Evolutionary conservation across 2,888 invertebrate genomes (phyloP), one percentile per base, ranked within the genome.

Genomic region (Agrenia bidenticulata): DNA sequence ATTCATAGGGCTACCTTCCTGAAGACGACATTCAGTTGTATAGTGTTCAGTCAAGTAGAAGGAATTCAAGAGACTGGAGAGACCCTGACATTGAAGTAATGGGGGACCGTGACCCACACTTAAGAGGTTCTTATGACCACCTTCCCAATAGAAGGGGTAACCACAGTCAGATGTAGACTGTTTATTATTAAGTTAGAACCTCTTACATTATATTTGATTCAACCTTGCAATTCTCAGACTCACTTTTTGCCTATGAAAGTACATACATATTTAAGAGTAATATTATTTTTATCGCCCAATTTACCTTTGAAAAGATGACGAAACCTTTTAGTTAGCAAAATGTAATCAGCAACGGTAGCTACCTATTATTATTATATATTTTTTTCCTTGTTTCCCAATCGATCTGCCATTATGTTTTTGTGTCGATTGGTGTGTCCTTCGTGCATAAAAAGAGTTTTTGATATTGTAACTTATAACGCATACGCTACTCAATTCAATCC

Each of bases 21-120:
- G 72, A 72, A 21, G 74, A 74, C 54, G 76, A 76, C 19, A 65
- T 73, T 45, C 74, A 76, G 51, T 45, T 76, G 45, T 76, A 76
- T 64, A 69, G 61, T 49, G 67, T 73, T 23, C 73, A 73, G 57
- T 68, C 70, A 41, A 69, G 66, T 24, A 59, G 75, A 37, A 51
- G 73, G 24, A 73, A 71, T 63, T 72, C 73, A 2, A 32, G 66
- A n/a, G 72, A 67, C n/a, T 74, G 76, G 76, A 63, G 70, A 61
- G 72, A 69, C 60, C 65, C 67, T 15, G 76, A 76, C 17, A 19
- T 55, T 19, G 51, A 24, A 24, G 51, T 15, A 63, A 26, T 67
- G 26, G 74, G 67, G 19, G 70, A 61, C 19, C 32, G 32, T 11
- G 60, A 61, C 32, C 19, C 68, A 26, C 64, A 62, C 27, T 37